Conservation (phyloP, 2,888 invertebrate species). For the Eupithecia vulgata region DNA sequence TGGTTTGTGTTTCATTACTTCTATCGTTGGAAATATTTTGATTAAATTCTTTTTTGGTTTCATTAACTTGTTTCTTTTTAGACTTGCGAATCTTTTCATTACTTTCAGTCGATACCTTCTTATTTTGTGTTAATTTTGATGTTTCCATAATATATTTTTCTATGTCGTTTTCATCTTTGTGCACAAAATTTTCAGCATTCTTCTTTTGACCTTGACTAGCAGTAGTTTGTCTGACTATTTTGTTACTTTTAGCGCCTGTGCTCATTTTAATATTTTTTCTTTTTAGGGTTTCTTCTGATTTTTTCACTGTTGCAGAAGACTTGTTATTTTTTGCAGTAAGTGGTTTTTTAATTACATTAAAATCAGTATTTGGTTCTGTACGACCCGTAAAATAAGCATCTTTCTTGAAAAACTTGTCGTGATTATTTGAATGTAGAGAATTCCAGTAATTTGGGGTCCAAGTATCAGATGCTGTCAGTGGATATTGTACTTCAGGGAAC, state of each 20-base stretch:
- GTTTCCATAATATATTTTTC: not conserved
- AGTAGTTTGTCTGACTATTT: constrained; percentile 1
- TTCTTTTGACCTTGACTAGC: not conserved
- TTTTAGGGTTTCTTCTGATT: constrained; percentile 6
- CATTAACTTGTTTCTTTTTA: not conserved
- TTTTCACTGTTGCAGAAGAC: constrained; percentile 8
- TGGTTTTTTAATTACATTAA: constrained; percentile 19
- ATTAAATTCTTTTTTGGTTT: not conserved
- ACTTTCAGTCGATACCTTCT: not conserved
- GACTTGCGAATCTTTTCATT: not conserved
- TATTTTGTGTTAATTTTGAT: not conserved
- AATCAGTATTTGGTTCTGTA: constrained; percentile 23
- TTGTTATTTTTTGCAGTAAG: constrained; percentile 21
- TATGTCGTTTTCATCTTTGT: not conserved
- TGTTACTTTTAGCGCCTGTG: no score
- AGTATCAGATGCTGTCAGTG: constrained; percentile 60
- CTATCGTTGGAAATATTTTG: not conserved
- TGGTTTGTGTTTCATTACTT: not conserved
- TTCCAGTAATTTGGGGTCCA: constrained; percentile 66
- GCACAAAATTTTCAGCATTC: not conserved
- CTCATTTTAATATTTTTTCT: not conserved
- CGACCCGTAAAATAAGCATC: constrained; percentile 25
- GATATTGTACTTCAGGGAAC: constrained; percentile 73
- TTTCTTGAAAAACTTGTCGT: constrained; percentile 30
- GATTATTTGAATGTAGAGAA: constrained; percentile 40